A percentile compares a stretch with the other conserved stretches of the same genome.
phyloP scores from a whole-genome alignment of 1,140 invertebrate species.

The Bicyclus anynana region DNA sequence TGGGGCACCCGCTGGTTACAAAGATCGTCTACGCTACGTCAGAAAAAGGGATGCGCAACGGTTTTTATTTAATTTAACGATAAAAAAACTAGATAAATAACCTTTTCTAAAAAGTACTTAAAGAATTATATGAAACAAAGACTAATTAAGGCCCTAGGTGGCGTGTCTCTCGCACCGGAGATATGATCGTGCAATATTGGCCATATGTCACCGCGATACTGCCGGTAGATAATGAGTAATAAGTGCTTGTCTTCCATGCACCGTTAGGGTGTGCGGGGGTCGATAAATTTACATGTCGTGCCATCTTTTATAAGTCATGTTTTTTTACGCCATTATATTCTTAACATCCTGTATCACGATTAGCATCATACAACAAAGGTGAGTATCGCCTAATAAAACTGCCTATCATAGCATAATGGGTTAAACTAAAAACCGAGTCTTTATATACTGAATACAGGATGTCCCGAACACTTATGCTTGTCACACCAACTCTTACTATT shows the following conservation, averaged over 20 bases:
- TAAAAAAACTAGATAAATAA: neutral
- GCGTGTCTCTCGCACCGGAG: slow-evolving; percentile 62
- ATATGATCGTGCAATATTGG: slow-evolving; percentile 60
- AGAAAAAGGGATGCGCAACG: too few relatives aligned
- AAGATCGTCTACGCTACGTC: too few relatives aligned
- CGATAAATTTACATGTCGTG: slow-evolving; percentile 8
- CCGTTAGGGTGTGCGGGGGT: slow-evolving; percentile 27
- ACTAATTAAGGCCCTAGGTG: slow-evolving; percentile 58
- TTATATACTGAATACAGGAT: too few relatives aligned
- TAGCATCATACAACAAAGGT: neutral
- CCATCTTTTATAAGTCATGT: neutral
- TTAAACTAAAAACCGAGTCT: too few relatives aligned
- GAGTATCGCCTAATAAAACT: too few relatives aligned
- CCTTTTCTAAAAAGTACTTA: neutral
- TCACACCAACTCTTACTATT: too few relatives aligned
- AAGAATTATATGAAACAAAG: slow-evolving; percentile 36
- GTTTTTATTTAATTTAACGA: too few relatives aligned
- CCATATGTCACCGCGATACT: slow-evolving; percentile 72
- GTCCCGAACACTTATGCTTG: too few relatives aligned
- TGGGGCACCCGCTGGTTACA: too few relatives aligned
- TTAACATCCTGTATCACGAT: neutral
- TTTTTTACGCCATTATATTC: neutral
- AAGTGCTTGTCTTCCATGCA: slow-evolving; percentile 68
- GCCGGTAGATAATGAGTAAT: slow-evolving; percentile 69
- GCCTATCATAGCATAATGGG: too few relatives aligned